Evolutionary conservation across 2,888 invertebrate genomes (phyloP), one percentile per base, ranked within the genome.

Genomic region (Volucella inanis): DNA sequence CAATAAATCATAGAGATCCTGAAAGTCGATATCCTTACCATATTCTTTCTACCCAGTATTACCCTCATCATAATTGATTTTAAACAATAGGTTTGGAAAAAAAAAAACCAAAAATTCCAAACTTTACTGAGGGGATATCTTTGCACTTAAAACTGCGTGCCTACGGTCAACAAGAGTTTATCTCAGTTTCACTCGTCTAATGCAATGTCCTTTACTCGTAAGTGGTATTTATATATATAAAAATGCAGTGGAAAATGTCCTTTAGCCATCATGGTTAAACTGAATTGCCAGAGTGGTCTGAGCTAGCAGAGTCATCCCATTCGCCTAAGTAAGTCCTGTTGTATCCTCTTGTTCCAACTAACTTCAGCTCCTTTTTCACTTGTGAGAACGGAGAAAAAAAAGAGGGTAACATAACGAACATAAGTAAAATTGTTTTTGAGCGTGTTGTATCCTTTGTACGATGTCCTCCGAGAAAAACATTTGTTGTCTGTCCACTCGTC

Each of bases 241-340:
- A 78, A 83, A 83, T 78, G 83, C 83, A 83, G 57, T 79, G 83
- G 75, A 62, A 65, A 75, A 55, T 79, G 79, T 81, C 59, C 71
- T 71, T 76, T 76, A 52, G 64, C 52, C n/a, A 47, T 41, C 50
- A 64, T 68, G 59, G 61, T 49, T 39, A 14, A 11, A 10, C 14
- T 10, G 18, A 14, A 38, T 52, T n/a, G 18, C 18, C 18, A 31
- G 6, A 31, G 31, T 31, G 18, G 18, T 22, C 18, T 22, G 18
- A 22, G 18, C 18, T 22, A 22, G 18, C 6, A 31, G 4, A 31
- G 31, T 4, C 31, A 11, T n/a, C 43, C 49, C 55, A 8, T 38
- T 15, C 14, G 9, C 14, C 8, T 39, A 39, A 67, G 74, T 67
- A 62, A 74, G 74, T 62, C 22, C 59, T 43, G 59, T 67, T 71